These are phyloP conservation scores for Colistium nudipinnis DNA, from an alignment of 2,113 vertebrate genomes.

Conservation along the genomic window DNA sequence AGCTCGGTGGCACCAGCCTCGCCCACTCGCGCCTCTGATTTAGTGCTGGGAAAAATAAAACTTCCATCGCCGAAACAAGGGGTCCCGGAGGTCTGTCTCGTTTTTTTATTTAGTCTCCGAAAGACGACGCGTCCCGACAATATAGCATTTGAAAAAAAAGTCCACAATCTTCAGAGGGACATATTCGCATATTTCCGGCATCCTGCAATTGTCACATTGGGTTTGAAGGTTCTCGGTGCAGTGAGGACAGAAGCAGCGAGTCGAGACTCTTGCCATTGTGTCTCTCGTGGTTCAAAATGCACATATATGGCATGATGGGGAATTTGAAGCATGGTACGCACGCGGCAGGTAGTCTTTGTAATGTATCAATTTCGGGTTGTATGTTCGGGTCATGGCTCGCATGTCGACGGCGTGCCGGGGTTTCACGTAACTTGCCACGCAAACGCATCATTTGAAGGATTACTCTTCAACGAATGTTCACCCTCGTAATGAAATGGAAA, in stretches of 20 bases:
- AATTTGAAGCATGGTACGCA: too few relatives aligned
- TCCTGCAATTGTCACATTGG: constrained; percentile 49
- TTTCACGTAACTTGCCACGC: too few relatives aligned
- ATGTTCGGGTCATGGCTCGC: too few relatives aligned
- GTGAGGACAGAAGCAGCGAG: not conserved
- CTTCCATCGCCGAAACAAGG: constrained; percentile 15
- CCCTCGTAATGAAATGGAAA: too few relatives aligned
- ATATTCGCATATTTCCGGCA: constrained; percentile 21
- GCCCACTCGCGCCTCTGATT: constrained; percentile 65
- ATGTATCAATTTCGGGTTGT: too few relatives aligned
- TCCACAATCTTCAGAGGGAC: constrained; percentile 1
- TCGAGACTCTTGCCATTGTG: constrained; percentile 2
- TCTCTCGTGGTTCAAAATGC: not conserved
- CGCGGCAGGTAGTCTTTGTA: too few relatives aligned
- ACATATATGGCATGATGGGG: not conserved
- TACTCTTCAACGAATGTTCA: too few relatives aligned
- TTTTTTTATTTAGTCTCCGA: constrained; percentile 57
- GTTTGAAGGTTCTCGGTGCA: constrained; percentile 12
- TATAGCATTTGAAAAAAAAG: constrained; percentile 23
- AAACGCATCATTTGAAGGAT: too few relatives aligned
- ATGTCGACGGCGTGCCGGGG: too few relatives aligned
- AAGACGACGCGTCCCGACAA: constrained; percentile 22
- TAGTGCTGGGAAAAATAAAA: constrained; percentile 49
- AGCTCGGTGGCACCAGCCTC: constrained; percentile 50
- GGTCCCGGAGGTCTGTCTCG: constrained; percentile 14